Percentiles rank a stretch among this genome's conserved stretches.
Conservation (phyloP, 1,140 invertebrate species). For the Caenorhabditis remanei region DNA sequence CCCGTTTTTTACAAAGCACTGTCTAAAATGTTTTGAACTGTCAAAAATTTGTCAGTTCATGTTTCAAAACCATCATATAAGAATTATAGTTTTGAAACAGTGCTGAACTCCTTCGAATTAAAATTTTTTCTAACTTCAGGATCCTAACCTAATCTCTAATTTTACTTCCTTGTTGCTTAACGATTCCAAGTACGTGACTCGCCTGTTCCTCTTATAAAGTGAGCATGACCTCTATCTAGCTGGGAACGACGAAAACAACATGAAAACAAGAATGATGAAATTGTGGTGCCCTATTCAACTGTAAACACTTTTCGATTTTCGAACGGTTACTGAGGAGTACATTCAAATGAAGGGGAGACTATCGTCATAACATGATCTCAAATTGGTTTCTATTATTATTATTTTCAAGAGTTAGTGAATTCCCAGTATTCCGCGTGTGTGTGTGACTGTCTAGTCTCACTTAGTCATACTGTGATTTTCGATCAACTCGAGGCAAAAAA, state of each 20-base stretch:
- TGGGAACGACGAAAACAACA: neutral
- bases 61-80: too few species aligned
- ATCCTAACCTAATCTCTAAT: too few species aligned
- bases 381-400: neutral
- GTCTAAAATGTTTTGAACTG: too few species aligned
- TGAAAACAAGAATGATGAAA: conserved; percentile 21
- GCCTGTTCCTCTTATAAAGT: too few species aligned
- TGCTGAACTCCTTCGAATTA: too few species aligned
- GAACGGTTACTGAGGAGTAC: neutral
- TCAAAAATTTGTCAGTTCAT: too few species aligned
- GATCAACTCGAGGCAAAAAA: neutral
- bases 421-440: neutral
- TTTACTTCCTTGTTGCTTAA: too few species aligned
- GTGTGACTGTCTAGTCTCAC: conserved; percentile 8
- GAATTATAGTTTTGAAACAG: too few species aligned
- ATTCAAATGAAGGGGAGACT: neutral
- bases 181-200: too few species aligned
- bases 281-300: neutral
- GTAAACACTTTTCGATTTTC: neutral
- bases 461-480: conserved; percentile 17
- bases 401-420: neutral
- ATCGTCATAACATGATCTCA: neutral
- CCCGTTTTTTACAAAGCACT: too few species aligned
- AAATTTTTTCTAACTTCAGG: too few species aligned
- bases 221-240: too few species aligned